phyloP scores from a whole-genome alignment of 2,888 invertebrate species.

The Rhopalosiphum nymphaeae region DNA sequence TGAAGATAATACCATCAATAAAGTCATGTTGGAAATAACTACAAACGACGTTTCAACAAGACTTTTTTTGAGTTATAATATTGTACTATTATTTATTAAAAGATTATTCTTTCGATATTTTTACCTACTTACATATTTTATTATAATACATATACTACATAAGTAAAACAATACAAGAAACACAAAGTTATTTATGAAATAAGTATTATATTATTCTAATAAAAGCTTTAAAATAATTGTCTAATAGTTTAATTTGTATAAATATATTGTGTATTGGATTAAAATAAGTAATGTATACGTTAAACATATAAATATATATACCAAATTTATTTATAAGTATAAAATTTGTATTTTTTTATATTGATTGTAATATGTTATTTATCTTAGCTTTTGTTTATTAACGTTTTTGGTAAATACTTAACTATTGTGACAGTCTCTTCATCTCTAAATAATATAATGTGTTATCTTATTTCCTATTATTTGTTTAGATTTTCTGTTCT shows the following conservation, averaged over 20 bases:
- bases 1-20: conserved; percentile 28
- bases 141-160: background rate
- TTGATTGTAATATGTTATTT: background rate
- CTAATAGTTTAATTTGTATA: too few species aligned
- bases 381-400: background rate
- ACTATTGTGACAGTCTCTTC: background rate
- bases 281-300: background rate
- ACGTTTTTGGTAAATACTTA: background rate
- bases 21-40: background rate
- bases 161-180: too few species aligned
- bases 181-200: too few species aligned
- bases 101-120: background rate
- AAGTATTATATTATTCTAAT: too few species aligned
- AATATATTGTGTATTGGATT: background rate
- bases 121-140: background rate
- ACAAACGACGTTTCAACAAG: background rate
- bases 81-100: background rate
- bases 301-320: too few species aligned
- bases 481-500: background rate
- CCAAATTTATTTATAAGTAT: background rate
- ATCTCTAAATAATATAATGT: background rate
- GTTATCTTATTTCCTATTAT: background rate
- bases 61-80: background rate
- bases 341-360: background rate
- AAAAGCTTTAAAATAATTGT: too few species aligned